Percentiles rank a stretch among this genome's conserved stretches.
Conservation (phyloP, 2,888 invertebrate species). For the Syrphus vitripennis region DNA sequence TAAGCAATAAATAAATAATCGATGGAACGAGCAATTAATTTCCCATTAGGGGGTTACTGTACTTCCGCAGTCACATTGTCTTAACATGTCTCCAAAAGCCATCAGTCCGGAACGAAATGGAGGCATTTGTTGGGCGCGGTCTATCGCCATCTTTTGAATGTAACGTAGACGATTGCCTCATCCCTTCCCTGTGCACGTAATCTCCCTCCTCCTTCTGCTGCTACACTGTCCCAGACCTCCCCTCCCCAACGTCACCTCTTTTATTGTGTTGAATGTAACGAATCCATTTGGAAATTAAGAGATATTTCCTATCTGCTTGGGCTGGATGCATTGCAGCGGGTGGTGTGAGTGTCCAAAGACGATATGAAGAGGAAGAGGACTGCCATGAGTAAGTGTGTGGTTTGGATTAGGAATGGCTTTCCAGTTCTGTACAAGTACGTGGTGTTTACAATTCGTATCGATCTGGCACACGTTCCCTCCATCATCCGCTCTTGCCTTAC, state of each 20-base stretch:
- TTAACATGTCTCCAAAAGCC: constrained; percentile 71
- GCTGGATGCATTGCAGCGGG: constrained; percentile 48
- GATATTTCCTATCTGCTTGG: constrained; percentile 70
- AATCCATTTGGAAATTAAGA: constrained; percentile 72
- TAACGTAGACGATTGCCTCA: constrained; percentile 47
- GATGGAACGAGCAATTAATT: constrained; percentile 73
- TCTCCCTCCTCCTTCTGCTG: neutral
- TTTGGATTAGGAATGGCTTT: constrained; percentile 68
- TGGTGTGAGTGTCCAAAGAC: neutral
- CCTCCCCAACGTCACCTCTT: constrained; percentile 49
- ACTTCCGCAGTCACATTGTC: constrained; percentile 71
- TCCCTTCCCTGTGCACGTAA: constrained; percentile 33
- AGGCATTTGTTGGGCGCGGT: constrained; percentile 71
- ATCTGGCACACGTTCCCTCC: constrained; percentile 68
- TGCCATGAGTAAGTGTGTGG: constrained; percentile 62
- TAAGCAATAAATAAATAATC: constrained; percentile 73
- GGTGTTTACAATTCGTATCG: constrained; percentile 67
- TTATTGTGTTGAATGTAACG: constrained; percentile 70
- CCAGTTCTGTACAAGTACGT: constrained; percentile 54
- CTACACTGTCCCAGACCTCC: neutral
- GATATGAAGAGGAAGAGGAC: neutral
- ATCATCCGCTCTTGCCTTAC: constrained; percentile 4
- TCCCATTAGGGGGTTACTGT: constrained; percentile 73
- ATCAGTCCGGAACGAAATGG: constrained; percentile 70
- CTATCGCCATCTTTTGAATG: constrained; percentile 65